Evolutionary conservation across 2,113 vertebrate species (phyloP).

Genomic region (Melanerpes formicivorus): DNA sequence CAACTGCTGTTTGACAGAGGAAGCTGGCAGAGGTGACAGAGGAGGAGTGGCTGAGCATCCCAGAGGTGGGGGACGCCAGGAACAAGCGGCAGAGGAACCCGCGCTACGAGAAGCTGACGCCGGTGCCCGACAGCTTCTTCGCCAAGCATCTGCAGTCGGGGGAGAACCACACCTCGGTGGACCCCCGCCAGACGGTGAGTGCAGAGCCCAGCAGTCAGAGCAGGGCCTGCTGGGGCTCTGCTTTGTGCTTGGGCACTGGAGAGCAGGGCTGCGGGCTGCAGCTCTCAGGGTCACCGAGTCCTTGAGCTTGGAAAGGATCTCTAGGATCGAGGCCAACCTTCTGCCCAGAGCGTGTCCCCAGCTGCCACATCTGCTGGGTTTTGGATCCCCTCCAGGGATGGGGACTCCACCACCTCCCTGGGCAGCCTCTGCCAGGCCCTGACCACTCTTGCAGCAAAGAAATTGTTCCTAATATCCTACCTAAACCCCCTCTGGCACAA

Average conservation of each 20-base stretch:
- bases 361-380: too few species aligned
- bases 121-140: constrained; percentile 97
- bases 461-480: too few species aligned
- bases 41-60: constrained; percentile 98
- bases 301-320: too few species aligned
- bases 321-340: too few species aligned
- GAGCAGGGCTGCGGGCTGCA: neutral
- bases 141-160: constrained; percentile 94
- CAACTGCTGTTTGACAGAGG: constrained; percentile 74
- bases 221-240: neutral
- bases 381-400: too few species aligned
- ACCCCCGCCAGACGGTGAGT: constrained; percentile 92
- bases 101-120: constrained; percentile 95
- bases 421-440: too few species aligned
- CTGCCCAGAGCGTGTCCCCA: too few species aligned
- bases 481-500: too few species aligned
- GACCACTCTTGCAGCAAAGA: too few species aligned
- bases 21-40: constrained; percentile 95
- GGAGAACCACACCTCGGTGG: constrained; percentile 91
- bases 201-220: too few species aligned
- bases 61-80: constrained; percentile 95
- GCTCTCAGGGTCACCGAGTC: too few species aligned
- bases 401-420: too few species aligned
- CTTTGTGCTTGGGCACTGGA: neutral
- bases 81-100: constrained; percentile 97